Conservation (phyloP, 2,797 vertebrate species). For the Eremophila alpestris region DNA sequence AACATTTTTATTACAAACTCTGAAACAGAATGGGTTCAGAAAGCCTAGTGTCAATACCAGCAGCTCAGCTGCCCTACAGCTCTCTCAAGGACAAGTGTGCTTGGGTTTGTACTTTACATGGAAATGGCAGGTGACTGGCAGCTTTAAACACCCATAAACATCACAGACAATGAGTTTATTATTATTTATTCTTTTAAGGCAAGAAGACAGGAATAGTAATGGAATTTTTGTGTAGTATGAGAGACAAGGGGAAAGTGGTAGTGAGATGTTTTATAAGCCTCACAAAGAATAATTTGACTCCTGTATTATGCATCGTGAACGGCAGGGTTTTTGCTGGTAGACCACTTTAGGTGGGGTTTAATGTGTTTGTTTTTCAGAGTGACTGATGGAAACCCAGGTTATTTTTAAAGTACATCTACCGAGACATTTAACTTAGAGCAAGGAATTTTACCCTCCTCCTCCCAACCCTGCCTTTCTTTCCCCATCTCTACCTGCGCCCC, state of each 20-base stretch:
- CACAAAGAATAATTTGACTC: not conserved
- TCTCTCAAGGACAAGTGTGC: not conserved
- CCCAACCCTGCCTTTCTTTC: not conserved
- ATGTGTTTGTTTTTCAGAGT: not conserved
- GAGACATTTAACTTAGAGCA: not conserved
- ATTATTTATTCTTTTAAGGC: slow-evolving; percentile 23
- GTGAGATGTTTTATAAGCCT: not conserved
- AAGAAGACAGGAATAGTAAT: not conserved
- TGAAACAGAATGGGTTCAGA: not conserved
- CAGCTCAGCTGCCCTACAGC: not conserved
- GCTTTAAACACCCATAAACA: not conserved
- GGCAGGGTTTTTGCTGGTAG: not conserved
- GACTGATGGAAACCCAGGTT: not conserved
- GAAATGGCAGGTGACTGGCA: not conserved
- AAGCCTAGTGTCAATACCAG: not conserved
- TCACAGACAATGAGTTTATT: not conserved
- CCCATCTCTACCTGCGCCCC: too few species aligned
- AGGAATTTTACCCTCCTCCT: not conserved
- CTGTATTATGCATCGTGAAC: not conserved
- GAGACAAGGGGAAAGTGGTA: not conserved
- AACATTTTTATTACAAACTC: not conserved
- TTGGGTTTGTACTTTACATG: not conserved
- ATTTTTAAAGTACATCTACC: not conserved
- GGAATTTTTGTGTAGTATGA: not conserved
- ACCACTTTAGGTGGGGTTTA: not conserved